Evolutionary conservation across 92 coral and sea anemone genomes (phyloP).

Genomic region (Phenganax marumi): DNA sequence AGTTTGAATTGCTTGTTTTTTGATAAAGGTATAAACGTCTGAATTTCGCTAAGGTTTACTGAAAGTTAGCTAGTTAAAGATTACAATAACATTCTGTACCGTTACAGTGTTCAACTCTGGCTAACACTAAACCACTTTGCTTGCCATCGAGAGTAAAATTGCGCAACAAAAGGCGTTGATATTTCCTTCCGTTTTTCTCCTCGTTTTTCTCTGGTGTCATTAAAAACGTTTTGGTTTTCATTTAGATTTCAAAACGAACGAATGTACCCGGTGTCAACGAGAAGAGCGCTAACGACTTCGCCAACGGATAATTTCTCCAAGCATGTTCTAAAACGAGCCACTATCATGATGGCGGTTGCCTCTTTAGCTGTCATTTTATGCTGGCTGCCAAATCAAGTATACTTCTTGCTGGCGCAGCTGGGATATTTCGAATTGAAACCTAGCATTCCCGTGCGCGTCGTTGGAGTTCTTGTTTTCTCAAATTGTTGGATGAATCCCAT

Average conservation of each 20-base stretch:
- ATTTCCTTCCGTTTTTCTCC: neutral
- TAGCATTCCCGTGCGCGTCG: constrained; percentile 30
- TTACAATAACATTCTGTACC: too few species aligned
- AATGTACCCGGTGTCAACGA: constrained; percentile 8
- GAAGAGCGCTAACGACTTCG: neutral
- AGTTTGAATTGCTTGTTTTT: too few species aligned
- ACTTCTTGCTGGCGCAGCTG: constrained; percentile 66
- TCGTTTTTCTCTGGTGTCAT: neutral
- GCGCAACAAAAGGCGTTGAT: too few species aligned
- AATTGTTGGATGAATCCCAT: constrained; percentile 36
- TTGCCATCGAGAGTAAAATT: too few species aligned
- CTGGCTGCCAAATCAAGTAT: constrained; percentile 75
- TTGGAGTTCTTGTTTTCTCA: constrained; percentile 32
- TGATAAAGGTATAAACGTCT: too few species aligned
- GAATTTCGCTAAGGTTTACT: too few species aligned
- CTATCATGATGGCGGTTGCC: constrained; percentile 70
- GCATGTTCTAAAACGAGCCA: constrained; percentile 57
- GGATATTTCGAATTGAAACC: constrained; percentile 54
- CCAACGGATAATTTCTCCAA: neutral
- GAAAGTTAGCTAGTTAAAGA: too few species aligned
- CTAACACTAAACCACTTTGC: too few species aligned
- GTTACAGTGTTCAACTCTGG: too few species aligned
- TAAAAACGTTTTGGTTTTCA: too few species aligned
- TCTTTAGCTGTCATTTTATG: constrained; percentile 62
- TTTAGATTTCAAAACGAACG: constrained; percentile 16